A percentile compares a stretch with the other conserved stretches of the same genome.
Conservation (phyloP, 2,888 invertebrate genomes). For the Antitype chi region DNA sequence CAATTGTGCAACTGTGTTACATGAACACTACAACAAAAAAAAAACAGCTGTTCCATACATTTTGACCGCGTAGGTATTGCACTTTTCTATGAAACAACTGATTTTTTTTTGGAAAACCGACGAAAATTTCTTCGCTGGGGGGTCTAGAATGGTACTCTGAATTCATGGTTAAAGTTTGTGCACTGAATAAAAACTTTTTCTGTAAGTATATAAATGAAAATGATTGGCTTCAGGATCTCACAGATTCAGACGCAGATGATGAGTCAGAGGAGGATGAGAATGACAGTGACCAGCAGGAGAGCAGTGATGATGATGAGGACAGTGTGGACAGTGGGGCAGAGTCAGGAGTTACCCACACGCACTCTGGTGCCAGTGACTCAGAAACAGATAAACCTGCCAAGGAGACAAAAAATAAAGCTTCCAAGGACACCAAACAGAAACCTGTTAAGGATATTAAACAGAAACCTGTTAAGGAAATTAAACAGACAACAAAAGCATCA, state of each 20-base stretch:
- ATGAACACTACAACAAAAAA: too few species aligned
- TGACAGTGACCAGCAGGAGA: slow-evolving; percentile 74
- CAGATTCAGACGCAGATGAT: slow-evolving; percentile 79
- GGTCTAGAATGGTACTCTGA: too few species aligned
- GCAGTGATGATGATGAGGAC: slow-evolving; percentile 71
- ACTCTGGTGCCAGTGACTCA: slow-evolving; percentile 69
- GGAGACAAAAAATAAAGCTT: slow-evolving; percentile 48
- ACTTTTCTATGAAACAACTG: too few species aligned
- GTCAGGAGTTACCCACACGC: slow-evolving; percentile 75
- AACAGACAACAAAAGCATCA: slow-evolving; percentile 45
- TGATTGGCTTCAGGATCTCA: slow-evolving; percentile 73
- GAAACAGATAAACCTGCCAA: slow-evolving; percentile 65
- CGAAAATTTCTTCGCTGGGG: too few species aligned
- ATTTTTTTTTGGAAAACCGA: too few species aligned
- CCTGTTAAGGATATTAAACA: slow-evolving; percentile 22
- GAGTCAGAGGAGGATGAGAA: slow-evolving; percentile 72
- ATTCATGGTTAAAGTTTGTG: too few species aligned
- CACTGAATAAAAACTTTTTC: too few species aligned
- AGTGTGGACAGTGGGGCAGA: slow-evolving; percentile 86
- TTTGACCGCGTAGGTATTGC: too few species aligned
- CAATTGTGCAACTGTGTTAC: too few species aligned
- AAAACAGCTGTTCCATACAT: too few species aligned
- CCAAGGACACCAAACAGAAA: slow-evolving; percentile 38
- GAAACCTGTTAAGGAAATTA: slow-evolving; percentile 34
- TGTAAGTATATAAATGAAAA: not conserved